Evolutionary conservation across 2,888 invertebrate genomes (phyloP).

Genomic region (Drosophila birchii): DNA sequence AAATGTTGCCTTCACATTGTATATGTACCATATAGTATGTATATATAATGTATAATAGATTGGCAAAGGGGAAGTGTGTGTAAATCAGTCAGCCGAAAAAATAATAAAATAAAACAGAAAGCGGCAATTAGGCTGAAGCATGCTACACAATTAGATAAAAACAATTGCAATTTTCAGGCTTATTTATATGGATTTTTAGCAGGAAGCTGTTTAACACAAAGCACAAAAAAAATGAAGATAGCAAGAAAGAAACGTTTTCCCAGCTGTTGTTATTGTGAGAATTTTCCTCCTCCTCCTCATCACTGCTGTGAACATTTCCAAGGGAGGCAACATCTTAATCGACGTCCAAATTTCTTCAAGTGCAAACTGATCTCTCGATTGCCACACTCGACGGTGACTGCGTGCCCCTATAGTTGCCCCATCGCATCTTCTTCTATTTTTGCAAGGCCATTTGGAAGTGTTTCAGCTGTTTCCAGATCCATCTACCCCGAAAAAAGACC

Average conservation of each 20-base stretch:
- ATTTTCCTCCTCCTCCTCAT: not conserved
- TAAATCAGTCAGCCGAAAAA: slow-evolving; percentile 34
- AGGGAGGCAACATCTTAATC: slow-evolving; percentile 12
- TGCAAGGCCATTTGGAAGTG: slow-evolving; percentile 54
- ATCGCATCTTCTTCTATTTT: slow-evolving; percentile 37
- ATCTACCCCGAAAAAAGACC: slow-evolving; percentile 17
- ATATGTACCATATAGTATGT: slow-evolving; percentile 19
- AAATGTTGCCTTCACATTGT: slow-evolving; percentile 70
- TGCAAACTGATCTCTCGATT: slow-evolving; percentile 16
- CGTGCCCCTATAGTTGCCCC: slow-evolving; percentile 26
- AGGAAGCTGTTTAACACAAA: slow-evolving; percentile 12
- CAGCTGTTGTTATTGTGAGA: slow-evolving; percentile 33
- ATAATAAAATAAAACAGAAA: slow-evolving; percentile 38
- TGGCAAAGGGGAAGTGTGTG: slow-evolving; percentile 53
- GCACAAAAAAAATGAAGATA: not conserved
- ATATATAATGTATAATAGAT: slow-evolving; percentile 29
- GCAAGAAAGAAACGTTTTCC: slow-evolving; percentile 14
- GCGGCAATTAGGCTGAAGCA: slow-evolving; percentile 47
- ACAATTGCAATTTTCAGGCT: slow-evolving; percentile 55
- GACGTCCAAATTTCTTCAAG: slow-evolving; percentile 13
- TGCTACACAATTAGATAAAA: slow-evolving; percentile 60
- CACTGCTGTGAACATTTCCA: not conserved
- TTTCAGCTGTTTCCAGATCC: slow-evolving; percentile 56
- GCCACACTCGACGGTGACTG: not conserved
- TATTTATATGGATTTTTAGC: slow-evolving; percentile 27